Conservation (phyloP, 2,797 vertebrate genomes). For the Pseudochirops cupreus region DNA sequence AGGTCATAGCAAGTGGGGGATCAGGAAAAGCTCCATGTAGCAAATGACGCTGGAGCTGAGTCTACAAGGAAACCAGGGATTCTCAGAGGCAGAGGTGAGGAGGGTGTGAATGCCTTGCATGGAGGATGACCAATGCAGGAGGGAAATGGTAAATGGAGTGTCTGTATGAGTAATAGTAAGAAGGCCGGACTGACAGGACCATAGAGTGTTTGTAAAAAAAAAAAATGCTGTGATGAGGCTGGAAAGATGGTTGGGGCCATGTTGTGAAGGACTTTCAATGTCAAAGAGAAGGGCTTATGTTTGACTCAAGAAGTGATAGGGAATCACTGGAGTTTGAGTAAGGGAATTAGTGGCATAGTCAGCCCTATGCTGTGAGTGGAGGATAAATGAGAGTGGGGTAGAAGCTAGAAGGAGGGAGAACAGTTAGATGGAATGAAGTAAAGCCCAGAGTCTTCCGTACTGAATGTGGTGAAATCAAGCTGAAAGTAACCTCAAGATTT, state of each 20-base stretch:
- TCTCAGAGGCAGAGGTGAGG: not conserved
- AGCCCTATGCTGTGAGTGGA: not conserved
- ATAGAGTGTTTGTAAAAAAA: not conserved
- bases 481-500: not conserved
- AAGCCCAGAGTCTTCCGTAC: not conserved
- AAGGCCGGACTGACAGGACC: not conserved
- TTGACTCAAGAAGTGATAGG: not conserved
- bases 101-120: not conserved
- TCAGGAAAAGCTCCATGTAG: not conserved
- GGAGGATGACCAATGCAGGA: too few species aligned
- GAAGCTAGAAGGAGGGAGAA: not conserved
- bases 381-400: not conserved
- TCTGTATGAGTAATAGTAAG: not conserved
- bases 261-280: not conserved
- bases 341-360: not conserved
- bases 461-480: not conserved
- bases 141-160: too few species aligned
- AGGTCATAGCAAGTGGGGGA: not conserved
- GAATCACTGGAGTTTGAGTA: not conserved
- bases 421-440: not conserved
- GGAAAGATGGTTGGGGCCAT: not conserved
- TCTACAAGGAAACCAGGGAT: not conserved
- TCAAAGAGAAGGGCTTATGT: not conserved
- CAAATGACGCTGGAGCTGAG: not conserved
- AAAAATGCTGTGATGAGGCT: not conserved